Conservation (phyloP, 92 coral and sea anemone species). For the Phenganax stokvisi region DNA sequence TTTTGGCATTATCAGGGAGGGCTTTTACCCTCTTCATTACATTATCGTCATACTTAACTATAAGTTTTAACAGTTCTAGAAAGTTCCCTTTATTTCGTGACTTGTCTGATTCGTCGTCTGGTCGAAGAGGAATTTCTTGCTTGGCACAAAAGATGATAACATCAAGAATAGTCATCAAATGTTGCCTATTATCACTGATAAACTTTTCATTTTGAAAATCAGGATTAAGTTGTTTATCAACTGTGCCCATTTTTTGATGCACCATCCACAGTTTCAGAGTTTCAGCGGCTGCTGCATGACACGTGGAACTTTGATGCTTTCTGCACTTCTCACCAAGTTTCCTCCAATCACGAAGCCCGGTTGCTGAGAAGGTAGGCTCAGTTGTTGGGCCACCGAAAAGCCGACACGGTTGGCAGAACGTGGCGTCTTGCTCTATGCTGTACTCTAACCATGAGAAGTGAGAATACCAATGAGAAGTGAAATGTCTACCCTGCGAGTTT, state of each 20-base stretch:
- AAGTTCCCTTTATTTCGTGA: not conserved
- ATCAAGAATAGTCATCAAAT: not conserved
- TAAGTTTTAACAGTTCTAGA: not conserved
- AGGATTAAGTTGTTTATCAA: slow-evolving; percentile 11
- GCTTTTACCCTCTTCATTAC: not conserved
- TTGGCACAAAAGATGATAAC: too few relatives aligned
- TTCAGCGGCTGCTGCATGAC: slow-evolving; percentile 17
- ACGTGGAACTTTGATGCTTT: not conserved
- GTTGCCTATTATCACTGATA: too few relatives aligned
- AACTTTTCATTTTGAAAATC: slow-evolving; percentile 8
- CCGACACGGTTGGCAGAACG: slow-evolving; percentile 24
- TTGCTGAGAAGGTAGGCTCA: too few relatives aligned
- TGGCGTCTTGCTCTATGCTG: slow-evolving; percentile 5
- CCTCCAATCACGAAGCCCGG: too few relatives aligned
- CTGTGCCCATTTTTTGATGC: slow-evolving; percentile 17
- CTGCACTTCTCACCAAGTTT: not conserved
- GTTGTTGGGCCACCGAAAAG: not conserved
- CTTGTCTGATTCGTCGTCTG: not conserved
- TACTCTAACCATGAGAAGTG: slow-evolving; percentile 22
- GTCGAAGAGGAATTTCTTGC: too few relatives aligned
- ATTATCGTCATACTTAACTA: too few relatives aligned
- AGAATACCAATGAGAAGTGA: not conserved
- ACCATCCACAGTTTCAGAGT: slow-evolving; percentile 12
- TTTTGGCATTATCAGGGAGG: not conserved
- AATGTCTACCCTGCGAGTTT: too few relatives aligned